Evolutionary conservation across 2,113 vertebrate species (phyloP), one percentile per base, ranked within the genome.

Genomic region (Catharus fuscescens): DNA sequence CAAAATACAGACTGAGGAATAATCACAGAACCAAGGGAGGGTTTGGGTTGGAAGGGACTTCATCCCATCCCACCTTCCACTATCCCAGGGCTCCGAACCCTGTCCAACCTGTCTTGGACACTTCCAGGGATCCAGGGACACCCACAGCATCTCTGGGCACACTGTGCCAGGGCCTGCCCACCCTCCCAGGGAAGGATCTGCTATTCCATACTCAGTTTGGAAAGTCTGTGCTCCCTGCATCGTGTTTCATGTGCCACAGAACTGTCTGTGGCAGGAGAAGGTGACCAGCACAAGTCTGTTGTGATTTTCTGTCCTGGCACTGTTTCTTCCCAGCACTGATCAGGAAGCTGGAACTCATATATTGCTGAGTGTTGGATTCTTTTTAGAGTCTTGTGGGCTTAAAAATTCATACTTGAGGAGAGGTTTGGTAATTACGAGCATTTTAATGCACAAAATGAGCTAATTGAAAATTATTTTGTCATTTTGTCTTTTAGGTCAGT

Each of bases 401-500:
- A 24, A 52, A 79, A 54, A 31, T 17, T 28, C 5, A 0, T 28
- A 10, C 23, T 12, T 79, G 61, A 44, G 70, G 44, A n/a, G 57
- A 18, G 8, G 13, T 40, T n/a, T n/a, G 10, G 11, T 36, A 23
- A 18, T 18, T 56, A 29, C 9, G 42, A 74, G 5, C 8, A 4
- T 48, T 10, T 59, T 19, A 62, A 32, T 32, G 7, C 31, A 7
- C 20, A 34, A 14, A 56, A 52, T 12, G 32, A 89, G 26, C 53
- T 45, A 56, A 56, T 1, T 61, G 64, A 57, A 83, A 67, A 20
- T 71, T 14, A 50, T 6, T 29, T 12, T 93, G n/a, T 86, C 3
- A 0, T 95, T 92, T 93, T 93, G 59, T 77, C 74, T 93, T 94
- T 67, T 80, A 96, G 94, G 92, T 96, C 92, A 67, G 24, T 67